phyloP scores from a whole-genome alignment of 37 sponge, comb jelly and placozoan species.

The Beroe forskalii region DNA sequence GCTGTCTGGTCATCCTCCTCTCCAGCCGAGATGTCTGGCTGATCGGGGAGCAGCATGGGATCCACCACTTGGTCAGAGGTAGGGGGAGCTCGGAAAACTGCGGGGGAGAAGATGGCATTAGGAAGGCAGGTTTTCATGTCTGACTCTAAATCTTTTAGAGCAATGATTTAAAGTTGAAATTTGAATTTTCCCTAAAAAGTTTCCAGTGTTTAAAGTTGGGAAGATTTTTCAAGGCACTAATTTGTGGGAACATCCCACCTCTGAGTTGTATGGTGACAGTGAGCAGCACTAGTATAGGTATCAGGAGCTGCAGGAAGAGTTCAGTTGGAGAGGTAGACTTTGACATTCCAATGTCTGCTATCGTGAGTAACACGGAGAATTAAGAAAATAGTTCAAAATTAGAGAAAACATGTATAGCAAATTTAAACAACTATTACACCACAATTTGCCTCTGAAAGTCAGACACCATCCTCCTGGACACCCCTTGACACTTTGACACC shows the following conservation, averaged over 20 bases:
- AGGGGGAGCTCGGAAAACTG: not conserved
- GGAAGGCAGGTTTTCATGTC: too few species aligned
- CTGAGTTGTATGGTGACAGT: slow-evolving; percentile 40
- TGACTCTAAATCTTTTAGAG: too few species aligned
- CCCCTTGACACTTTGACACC: too few species aligned
- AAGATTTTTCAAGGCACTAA: not conserved
- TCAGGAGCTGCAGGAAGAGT: not conserved
- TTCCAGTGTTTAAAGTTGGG: not conserved
- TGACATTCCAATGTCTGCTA: not conserved
- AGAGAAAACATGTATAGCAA: too few species aligned
- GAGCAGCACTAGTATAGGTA: slow-evolving; percentile 38
- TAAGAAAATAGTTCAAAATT: too few species aligned
- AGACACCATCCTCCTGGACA: too few species aligned
- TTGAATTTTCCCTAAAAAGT: not conserved
- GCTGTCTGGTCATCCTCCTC: not conserved
- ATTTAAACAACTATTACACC: too few species aligned
- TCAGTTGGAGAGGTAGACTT: not conserved
- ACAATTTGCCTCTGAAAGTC: too few species aligned
- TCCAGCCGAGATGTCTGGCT: not conserved
- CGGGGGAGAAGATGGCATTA: not conserved
- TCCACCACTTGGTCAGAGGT: not conserved
- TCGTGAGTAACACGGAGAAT: too few species aligned
- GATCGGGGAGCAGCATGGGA: not conserved
- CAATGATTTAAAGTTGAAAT: not conserved
- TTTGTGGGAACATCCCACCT: not conserved